A percentile compares a stretch with the other conserved stretches of the same genome.
phyloP scores from a whole-genome alignment of 2,888 invertebrate species.

The Tenthredo notha region DNA sequence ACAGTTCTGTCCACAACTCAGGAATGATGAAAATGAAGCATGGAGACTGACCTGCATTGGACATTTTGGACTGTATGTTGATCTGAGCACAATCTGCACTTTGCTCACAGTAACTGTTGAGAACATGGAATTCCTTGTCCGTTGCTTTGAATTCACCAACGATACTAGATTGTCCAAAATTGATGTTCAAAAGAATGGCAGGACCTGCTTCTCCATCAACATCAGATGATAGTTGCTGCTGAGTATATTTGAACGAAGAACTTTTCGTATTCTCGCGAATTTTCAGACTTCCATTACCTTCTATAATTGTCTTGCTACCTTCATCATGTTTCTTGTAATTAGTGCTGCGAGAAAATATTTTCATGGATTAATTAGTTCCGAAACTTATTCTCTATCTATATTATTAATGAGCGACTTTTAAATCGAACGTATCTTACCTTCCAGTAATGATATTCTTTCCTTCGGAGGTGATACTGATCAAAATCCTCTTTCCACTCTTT shows the following conservation, averaged over 20 bases:
- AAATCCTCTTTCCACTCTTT: constrained; percentile 82
- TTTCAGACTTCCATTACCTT: constrained; percentile 87
- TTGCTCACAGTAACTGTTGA: constrained; percentile 88
- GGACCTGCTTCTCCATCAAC: constrained; percentile 86
- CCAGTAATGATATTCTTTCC: constrained; percentile 86
- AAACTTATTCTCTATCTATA: no score
- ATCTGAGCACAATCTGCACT: constrained; percentile 89
- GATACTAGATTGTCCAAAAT: constrained; percentile 85
- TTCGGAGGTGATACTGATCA: constrained; percentile 83
- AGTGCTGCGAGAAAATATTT: constrained; percentile 78
- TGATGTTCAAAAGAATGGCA: constrained; percentile 85
- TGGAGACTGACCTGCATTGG: neutral
- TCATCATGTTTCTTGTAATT: constrained; percentile 86
- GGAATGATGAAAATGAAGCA: neutral
- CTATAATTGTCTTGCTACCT: constrained; percentile 84
- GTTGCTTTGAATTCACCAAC: constrained; percentile 87
- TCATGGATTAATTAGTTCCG: neutral
- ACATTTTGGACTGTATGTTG: constrained; percentile 83
- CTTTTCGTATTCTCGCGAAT: constrained; percentile 85
- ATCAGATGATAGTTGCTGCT: constrained; percentile 81
- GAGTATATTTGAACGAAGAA: constrained; percentile 87
- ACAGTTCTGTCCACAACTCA: neutral
- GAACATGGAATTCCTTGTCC: constrained; percentile 86
- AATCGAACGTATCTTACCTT: constrained; percentile 78
- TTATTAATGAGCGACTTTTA: neutral